Percentiles rank a stretch among this genome's conserved stretches.
phyloP scores from a whole-genome alignment of 2,113 vertebrate species.

The Salvelinus namaycush region DNA sequence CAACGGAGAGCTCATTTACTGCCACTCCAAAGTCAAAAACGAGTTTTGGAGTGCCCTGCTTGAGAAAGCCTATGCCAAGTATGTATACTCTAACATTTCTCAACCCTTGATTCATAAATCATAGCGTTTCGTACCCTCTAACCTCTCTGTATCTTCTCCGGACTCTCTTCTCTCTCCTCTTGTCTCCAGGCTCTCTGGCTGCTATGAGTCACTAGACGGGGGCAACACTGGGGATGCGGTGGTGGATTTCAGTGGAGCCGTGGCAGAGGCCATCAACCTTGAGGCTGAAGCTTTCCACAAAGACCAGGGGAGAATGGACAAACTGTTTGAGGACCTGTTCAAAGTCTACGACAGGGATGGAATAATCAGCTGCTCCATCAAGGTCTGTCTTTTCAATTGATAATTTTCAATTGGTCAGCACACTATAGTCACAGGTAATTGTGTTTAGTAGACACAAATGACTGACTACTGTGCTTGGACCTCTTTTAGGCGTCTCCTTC shows the following conservation, averaged over 20 bases:
- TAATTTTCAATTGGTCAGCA: not conserved
- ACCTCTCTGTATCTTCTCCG: not conserved
- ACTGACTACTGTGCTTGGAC: too few species aligned
- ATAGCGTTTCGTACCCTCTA: not conserved
- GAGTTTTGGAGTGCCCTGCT: slow-evolving; percentile 93
- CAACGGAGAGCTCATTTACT: slow-evolving; percentile 83
- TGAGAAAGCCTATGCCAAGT: slow-evolving; percentile 96
- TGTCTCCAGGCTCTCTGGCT: slow-evolving; percentile 81
- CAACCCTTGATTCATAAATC: not conserved
- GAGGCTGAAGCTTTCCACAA: slow-evolving; percentile 72
- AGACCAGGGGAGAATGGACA: slow-evolving; percentile 77
- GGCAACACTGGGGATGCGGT: slow-evolving; percentile 91
- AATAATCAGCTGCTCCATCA: slow-evolving; percentile 89
- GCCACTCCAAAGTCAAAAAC: slow-evolving; percentile 82
- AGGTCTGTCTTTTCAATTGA: slow-evolving; percentile 58
- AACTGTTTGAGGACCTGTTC: slow-evolving; percentile 84
- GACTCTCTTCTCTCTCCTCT: slow-evolving; percentile 3
- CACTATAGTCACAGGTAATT: not conserved
- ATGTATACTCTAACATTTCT: slow-evolving; percentile 14
- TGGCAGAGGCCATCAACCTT: slow-evolving; percentile 84
- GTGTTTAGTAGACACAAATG: too few species aligned
- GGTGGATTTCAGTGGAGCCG: slow-evolving; percentile 92
- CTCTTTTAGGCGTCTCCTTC: slow-evolving; percentile 58
- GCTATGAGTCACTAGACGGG: slow-evolving; percentile 90
- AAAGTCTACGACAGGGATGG: slow-evolving; percentile 83